Evolutionary conservation across 2,113 vertebrate species (phyloP).

Genomic region (Rutilus rutilus): DNA sequence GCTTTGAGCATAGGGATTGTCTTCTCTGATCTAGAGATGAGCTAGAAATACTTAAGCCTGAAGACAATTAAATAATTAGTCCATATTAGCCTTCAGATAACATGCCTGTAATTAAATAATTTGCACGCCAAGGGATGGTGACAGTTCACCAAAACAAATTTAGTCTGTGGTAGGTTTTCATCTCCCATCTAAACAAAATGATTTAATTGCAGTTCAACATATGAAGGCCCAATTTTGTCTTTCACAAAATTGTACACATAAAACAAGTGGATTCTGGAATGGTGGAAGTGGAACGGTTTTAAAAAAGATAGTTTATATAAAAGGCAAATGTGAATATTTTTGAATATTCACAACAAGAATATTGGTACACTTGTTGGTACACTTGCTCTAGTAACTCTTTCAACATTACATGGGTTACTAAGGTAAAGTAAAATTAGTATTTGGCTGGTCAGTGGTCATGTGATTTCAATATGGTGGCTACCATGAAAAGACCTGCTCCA

Average conservation of each 20-base stretch:
- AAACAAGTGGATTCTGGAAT: not conserved
- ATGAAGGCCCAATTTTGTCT: not conserved
- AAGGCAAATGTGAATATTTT: not conserved
- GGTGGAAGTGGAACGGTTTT: not conserved
- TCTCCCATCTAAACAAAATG: not conserved
- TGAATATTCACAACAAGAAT: not conserved
- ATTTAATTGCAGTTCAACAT: not conserved
- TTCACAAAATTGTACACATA: not conserved
- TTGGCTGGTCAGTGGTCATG: no score
- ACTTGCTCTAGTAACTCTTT: no score
- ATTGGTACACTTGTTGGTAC: not conserved
- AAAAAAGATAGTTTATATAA: not conserved
- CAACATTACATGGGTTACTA: not conserved
- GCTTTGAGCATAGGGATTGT: constrained; percentile 5
- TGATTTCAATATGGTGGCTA: no score
- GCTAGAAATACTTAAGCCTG: constrained; percentile 9
- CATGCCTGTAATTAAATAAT: not conserved
- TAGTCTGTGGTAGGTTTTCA: not conserved
- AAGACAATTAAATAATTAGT: constrained; percentile 34
- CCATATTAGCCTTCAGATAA: constrained; percentile 2
- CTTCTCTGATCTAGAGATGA: constrained; percentile 24
- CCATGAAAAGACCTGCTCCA: not conserved
- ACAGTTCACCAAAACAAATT: not conserved
- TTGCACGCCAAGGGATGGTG: not conserved
- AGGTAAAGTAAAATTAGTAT: no score